Conservation (phyloP, 2,113 vertebrate genomes). For the Microcebus murinus region DNA sequence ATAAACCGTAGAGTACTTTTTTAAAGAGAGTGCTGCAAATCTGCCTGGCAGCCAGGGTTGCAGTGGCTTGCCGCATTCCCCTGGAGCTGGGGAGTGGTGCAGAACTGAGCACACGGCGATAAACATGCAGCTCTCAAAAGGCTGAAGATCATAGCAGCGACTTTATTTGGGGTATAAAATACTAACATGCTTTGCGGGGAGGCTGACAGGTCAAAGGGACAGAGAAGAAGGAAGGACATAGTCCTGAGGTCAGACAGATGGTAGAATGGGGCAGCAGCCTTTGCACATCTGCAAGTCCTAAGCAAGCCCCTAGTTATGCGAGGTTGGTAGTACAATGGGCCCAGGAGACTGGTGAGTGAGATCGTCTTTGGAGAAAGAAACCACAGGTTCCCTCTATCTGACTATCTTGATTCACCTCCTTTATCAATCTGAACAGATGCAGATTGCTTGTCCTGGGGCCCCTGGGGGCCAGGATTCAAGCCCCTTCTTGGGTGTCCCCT, state of each 20-base stretch:
- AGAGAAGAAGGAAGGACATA: neutral
- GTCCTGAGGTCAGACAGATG: neutral
- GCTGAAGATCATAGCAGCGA: neutral
- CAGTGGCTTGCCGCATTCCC: neutral
- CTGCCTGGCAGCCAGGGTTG: neutral
- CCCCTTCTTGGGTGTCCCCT: no score
- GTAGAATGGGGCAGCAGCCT: neutral
- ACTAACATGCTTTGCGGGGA: neutral
- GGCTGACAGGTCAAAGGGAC: neutral
- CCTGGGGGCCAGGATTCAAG: neutral
- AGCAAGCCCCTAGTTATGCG: neutral
- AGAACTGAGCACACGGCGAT: neutral
- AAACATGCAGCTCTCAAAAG: neutral
- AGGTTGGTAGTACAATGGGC: neutral
- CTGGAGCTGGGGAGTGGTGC: neutral
- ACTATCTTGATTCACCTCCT: neutral
- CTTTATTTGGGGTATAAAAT: neutral
- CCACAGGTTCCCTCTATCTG: neutral
- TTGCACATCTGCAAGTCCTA: neutral
- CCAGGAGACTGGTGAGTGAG: neutral
- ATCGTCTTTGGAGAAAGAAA: neutral
- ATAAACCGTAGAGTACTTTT: neutral
- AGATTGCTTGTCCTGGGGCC: neutral
- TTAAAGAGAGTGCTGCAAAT: neutral
- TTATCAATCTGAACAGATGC: accelerated